Conservation (phyloP, 2,888 invertebrate genomes). For the Aradus depressus region DNA sequence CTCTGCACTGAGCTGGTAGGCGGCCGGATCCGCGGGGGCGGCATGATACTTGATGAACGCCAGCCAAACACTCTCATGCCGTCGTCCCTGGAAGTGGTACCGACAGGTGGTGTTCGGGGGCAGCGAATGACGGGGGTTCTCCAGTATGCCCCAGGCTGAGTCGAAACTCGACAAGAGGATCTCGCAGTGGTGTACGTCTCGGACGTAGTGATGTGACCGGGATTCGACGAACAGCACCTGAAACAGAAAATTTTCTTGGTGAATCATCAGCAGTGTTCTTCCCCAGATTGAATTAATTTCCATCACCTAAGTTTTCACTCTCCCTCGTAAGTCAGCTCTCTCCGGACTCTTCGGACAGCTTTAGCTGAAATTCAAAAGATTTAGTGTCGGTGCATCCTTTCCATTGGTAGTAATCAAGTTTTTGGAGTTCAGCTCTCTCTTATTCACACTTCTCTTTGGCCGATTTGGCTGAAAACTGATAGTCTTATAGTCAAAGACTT, state of each 20-base stretch:
- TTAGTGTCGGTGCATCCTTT: no score
- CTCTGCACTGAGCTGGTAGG: constrained; percentile 52
- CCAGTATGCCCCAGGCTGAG: constrained; percentile 57
- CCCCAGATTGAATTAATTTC: no score
- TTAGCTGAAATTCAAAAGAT: no score
- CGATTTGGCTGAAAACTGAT: no score
- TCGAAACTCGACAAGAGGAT: constrained; percentile 65
- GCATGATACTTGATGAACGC: constrained; percentile 75
- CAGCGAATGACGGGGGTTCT: constrained; percentile 64
- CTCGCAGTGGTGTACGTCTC: constrained; percentile 61
- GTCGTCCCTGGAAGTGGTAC: constrained; percentile 45
- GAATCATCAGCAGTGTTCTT: no score
- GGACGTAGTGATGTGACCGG: constrained; percentile 61
- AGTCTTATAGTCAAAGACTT: no score
- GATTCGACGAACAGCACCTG: constrained; percentile 64
- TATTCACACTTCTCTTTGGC: no score
- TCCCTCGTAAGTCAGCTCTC: no score
- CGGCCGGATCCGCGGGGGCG: constrained; percentile 50
- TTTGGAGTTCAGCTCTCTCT: no score
- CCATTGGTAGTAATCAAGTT: no score
- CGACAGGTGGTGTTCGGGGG: constrained; percentile 74
- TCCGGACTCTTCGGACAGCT: no score
- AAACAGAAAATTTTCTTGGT: no score
- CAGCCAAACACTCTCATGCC: constrained; percentile 69
- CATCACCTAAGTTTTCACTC: background rate